Conservation (phyloP, 2,113 vertebrate species). For the Pedetes capensis region DNA sequence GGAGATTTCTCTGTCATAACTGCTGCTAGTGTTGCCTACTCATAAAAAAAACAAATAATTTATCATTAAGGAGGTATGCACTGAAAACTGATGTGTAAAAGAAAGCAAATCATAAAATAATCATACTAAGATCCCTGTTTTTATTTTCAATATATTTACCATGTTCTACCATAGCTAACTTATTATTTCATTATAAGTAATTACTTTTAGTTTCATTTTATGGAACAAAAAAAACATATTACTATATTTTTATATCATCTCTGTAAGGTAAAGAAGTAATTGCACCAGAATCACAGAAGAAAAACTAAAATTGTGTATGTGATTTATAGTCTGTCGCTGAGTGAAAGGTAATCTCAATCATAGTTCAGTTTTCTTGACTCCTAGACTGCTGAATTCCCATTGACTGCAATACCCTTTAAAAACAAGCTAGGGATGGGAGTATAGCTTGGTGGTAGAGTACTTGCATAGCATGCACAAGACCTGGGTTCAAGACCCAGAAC, state of each 20-base stretch:
- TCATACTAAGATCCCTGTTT: neutral
- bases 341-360: neutral
- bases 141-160: neutral
- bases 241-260: neutral
- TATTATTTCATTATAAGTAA: neutral
- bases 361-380: neutral
- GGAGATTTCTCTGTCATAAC: conserved; percentile 98
- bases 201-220: neutral
- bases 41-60: conserved; percentile 52
- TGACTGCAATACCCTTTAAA: neutral
- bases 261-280: neutral
- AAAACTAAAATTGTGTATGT: neutral
- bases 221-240: neutral
- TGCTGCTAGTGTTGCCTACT: conserved; percentile 95
- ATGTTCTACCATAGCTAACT: neutral
- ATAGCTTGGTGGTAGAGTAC: neutral
- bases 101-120: conserved; percentile 43
- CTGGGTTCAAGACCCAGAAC: neutral
- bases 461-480: neutral
- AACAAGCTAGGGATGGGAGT: neutral
- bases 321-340: neutral
- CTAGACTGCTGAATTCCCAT: neutral
- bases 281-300: neutral
- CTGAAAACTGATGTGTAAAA: neutral
- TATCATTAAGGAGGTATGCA: neutral